Base-by-base conservation (phyloP, 2,113 vertebrate species). In the Paradisaea rubra region DNA sequence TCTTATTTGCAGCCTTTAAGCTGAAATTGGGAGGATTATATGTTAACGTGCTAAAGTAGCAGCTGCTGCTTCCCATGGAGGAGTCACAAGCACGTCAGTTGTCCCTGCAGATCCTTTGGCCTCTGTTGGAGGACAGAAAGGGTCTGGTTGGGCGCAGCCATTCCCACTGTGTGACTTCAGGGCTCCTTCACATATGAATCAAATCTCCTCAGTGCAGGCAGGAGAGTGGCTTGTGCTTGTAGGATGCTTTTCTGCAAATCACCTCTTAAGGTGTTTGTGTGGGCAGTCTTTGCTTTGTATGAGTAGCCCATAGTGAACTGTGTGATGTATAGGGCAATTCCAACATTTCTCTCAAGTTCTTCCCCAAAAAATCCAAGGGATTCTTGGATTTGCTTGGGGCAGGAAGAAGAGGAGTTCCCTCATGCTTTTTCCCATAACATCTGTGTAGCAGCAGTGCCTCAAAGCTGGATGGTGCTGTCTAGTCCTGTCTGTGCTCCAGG, bases 1-100 rank as follows among this genome's bases (percentile, higher is more conserved):
- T 78, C 73, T 89, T 94, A 71, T 74, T 87, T 95, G 71, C 61
- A 91, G 73, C 78, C 87, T 81, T 91, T 84, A 81, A 89, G 22
- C 52, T 87, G 84, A 87, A 95, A 84, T 41, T 60, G 73, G 91
- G 65, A 78, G 81, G 81, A 81, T 95, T 92, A 44, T 52, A 7
- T 68, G 33, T 87, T 81, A 84, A 81, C 39, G 25, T 89, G 81
- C 60, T 89, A 3, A 69, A 91, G 76, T 66, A 76, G 56, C 84
- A 91, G 87, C 69, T 94, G 91, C 73, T 78, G 44, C 71, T 69
- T 37, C 84, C 42, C 10, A 0, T 28, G 39, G 47, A 89, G 56
- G 57, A 94, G 81, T 81, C 77, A 54, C 50, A 66, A 59, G 45
- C 11, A 3, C 0, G 0, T 81, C n/a, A 24, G 9, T 87, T 27